Evolutionary conservation across 2,888 invertebrate genomes (phyloP).

Genomic region (Neoascia interrupta): DNA sequence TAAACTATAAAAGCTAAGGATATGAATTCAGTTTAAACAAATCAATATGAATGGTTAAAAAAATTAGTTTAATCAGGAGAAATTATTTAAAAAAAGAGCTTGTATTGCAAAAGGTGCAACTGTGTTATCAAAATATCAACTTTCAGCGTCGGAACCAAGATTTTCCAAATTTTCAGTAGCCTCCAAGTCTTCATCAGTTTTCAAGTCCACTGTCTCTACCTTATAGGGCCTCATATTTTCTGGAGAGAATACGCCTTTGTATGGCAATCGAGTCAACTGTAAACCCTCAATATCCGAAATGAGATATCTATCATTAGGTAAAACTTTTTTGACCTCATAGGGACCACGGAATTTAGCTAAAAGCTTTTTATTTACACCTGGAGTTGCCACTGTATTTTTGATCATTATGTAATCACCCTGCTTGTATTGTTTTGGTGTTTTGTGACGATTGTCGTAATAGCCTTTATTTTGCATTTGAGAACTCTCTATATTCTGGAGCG

Average conservation of each 20-base stretch:
- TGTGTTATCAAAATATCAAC: no score
- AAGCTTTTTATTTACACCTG: conserved; percentile 69
- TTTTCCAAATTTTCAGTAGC: no score
- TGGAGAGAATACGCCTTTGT: conserved; percentile 2
- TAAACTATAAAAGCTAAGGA: no score
- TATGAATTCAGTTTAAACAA: no score
- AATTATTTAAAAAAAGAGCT: no score
- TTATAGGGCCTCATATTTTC: conserved; percentile 3
- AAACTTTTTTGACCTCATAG: conserved; percentile 70
- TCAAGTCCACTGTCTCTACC: no score
- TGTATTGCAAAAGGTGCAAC: no score
- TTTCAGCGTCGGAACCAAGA: no score
- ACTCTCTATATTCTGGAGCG: conserved; percentile 7
- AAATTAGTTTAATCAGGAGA: no score
- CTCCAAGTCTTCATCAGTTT: no score
- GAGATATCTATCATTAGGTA: conserved; percentile 71
- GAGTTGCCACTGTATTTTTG: background rate
- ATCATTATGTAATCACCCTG: conserved; percentile 3
- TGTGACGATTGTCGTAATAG: conserved; percentile 17
- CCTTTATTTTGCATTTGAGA: no score
- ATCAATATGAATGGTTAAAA: no score
- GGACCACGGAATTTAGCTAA: conserved; percentile 71
- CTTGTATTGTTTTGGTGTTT: background rate
- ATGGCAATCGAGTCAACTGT: conserved; percentile 3
- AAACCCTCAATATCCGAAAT: conserved; percentile 38